A percentile compares a stretch with the other conserved stretches of the same genome.
Conservation (phyloP, 2,888 invertebrate genomes). For the Endotricha flammealis region DNA sequence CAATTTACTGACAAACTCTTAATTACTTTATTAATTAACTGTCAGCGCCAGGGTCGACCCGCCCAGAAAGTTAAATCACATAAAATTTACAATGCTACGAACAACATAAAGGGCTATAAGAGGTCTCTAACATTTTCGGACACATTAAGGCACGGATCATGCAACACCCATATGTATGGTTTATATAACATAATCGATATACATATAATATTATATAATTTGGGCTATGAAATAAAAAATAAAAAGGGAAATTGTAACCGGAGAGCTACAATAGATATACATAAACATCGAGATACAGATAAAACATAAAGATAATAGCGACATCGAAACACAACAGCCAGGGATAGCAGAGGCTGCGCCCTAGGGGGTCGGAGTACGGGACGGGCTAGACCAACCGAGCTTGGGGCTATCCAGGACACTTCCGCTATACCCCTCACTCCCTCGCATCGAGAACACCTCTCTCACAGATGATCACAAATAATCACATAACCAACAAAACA, state of each 20-base stretch:
- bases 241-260: conserved; percentile 43
- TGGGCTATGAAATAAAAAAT: conserved; percentile 33
- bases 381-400: conserved; percentile 68
- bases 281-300: conserved; percentile 63
- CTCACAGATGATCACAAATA: conserved; percentile 76
- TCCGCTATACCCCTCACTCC: conserved; percentile 78
- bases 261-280: conserved; percentile 66
- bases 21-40: conserved; percentile 48
- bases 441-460: conserved; percentile 78
- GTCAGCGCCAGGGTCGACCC: conserved; percentile 58
- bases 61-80: conserved; percentile 49
- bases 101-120: conserved; percentile 75
- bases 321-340: conserved; percentile 78
- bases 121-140: conserved; percentile 68
- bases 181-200: conserved; percentile 43
- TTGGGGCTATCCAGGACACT: conserved; percentile 73
- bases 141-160: conserved; percentile 75
- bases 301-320: conserved; percentile 62
- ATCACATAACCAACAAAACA: conserved; percentile 68
- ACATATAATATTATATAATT: conserved; percentile 38
- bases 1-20: conserved; percentile 19
- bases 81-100: conserved; percentile 67
- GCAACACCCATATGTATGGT: conserved; percentile 74
- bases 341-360: conserved; percentile 77
- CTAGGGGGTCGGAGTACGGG: conserved; percentile 65